Percentiles rank a stretch among this genome's conserved stretches.
phyloP scores from a whole-genome alignment of 1,140 invertebrate species.

The Centruroides sculpturatus region DNA sequence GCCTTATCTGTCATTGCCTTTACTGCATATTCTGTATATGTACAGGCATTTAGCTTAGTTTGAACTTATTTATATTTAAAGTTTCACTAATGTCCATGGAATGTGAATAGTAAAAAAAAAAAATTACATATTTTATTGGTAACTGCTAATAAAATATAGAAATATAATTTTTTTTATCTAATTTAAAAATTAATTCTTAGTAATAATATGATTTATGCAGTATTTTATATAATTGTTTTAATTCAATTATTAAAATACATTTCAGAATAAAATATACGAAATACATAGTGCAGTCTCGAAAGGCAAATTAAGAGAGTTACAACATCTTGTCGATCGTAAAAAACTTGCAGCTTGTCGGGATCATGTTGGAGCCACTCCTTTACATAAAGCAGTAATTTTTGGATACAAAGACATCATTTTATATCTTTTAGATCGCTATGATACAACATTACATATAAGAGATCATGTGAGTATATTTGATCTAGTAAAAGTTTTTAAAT shows the following conservation, averaged over 20 bases:
- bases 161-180: too few relatives aligned
- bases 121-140: too few relatives aligned
- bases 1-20: too few relatives aligned
- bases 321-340: constrained; percentile 34
- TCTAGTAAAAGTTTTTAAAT: neutral
- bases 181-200: too few relatives aligned
- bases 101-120: too few relatives aligned
- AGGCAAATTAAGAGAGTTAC: constrained; percentile 15
- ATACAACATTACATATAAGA: constrained; percentile 24
- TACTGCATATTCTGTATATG: too few relatives aligned
- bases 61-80: too few relatives aligned
- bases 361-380: constrained; percentile 48
- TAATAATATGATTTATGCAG: too few relatives aligned
- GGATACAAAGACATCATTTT: constrained; percentile 53
- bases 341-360: constrained; percentile 52
- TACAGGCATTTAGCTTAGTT: too few relatives aligned
- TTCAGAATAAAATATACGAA: constrained; percentile 62
- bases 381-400: constrained; percentile 65
- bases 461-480: constrained; percentile 18
- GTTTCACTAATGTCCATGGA: too few relatives aligned
- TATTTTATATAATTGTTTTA: too few relatives aligned
- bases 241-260: neutral
- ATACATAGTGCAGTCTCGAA: constrained; percentile 40
- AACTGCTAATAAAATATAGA: too few relatives aligned
- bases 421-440: constrained; percentile 57